Evolutionary conservation across 2,113 vertebrate genomes (phyloP), one percentile per base, ranked within the genome.

Genomic region (Psophia crepitans): DNA sequence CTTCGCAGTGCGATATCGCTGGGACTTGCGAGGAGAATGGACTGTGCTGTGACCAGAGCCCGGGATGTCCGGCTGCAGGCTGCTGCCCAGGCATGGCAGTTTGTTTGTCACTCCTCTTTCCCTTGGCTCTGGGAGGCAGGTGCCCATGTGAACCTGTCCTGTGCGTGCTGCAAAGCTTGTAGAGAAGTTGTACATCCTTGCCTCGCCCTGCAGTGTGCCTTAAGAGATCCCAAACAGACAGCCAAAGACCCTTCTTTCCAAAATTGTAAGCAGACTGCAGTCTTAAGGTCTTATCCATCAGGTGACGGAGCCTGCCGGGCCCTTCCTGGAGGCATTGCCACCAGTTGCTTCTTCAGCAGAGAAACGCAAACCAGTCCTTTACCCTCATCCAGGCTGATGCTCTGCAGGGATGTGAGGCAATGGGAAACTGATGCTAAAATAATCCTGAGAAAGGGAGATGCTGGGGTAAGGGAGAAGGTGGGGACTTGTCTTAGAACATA

Each of bases 211-310:
- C 68, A 12, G 5, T 0, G 26, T 22, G n/a, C 53, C 57, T 43
- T 20, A 12, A 49, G 61, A 48, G 32, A 8, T 39, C 22, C 8
- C 11, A 15, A 22, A 12, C 12, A 24, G n/a, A 17, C 41, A 51
- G 51, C 24, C 60, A 28, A 24, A 63, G 43, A 17, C 1, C 0
- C 11, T 27, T 46, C 27, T 57, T n/a, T 39, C 69, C 39, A 3
- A 46, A 41, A 20, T 0, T 17, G 9, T 8, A 43, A 37, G 56
- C 37, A 0, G 9, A 18, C 5, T 73, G 21, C 35, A 43, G 33
- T 2, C 23, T 5, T 11, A 4, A 9, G 17, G 44, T 21, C 12
- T 4, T 23, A 10, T 1, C 3, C 0, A 2, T 7, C 37, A 11
- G 48, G 12, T 14, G 57, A 6, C 7, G 32, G 54, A 84, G 41